These are phyloP conservation scores for Pandemis corylana DNA, from an alignment of 2,888 invertebrate species.

Conservation along the genomic window DNA sequence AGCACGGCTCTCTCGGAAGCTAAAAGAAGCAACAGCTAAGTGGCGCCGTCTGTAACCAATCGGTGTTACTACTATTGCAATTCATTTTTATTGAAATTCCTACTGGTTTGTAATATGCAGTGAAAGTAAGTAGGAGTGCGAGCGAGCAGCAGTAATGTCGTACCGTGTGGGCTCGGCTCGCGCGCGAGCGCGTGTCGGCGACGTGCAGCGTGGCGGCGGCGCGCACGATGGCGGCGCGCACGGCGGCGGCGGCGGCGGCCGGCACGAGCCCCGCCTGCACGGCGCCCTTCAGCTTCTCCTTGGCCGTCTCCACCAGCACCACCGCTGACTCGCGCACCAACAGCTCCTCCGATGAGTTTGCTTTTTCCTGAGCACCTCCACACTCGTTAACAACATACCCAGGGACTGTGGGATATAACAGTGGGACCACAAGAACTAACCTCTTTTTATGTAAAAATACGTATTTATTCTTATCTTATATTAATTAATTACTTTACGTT, in stretches of 20 bases:
- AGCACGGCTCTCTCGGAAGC: no score
- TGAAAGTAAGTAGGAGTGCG: no score
- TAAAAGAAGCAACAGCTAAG: no score
- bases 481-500: no score
- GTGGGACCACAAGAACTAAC: no score
- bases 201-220: conserved; percentile 90
- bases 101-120: no score
- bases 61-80: no score
- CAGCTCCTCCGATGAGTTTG: conserved; percentile 91
- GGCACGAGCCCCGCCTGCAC: conserved; percentile 88
- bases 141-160: neutral
- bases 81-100: no score
- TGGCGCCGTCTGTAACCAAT: no score
- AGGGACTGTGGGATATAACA: neutral
- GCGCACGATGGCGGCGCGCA: conserved; percentile 90
- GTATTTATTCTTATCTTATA: no score
- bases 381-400: neutral
- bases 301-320: conserved; percentile 92
- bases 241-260: conserved; percentile 87
- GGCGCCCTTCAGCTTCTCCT: conserved; percentile 93
- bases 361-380: conserved; percentile 69
- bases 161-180: conserved; percentile 57
- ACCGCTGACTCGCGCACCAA: conserved; percentile 89
- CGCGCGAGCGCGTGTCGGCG: conserved; percentile 75
- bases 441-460: no score